phyloP scores from a whole-genome alignment of 2,113 vertebrate genomes.

The Grallaria varia region DNA sequence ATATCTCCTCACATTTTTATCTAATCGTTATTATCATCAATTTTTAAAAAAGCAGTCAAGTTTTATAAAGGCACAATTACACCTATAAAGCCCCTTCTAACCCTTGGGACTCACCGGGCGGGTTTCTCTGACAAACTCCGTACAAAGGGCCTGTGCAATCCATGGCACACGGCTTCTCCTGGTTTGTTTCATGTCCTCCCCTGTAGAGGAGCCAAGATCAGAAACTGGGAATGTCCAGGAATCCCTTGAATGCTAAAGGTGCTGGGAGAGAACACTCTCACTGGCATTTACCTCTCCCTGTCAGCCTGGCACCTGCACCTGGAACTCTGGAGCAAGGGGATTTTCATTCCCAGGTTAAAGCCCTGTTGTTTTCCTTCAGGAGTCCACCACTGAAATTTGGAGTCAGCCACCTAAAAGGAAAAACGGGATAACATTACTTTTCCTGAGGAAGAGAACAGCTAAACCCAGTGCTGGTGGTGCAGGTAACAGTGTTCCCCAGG shows the following conservation, averaged over 20 bases:
- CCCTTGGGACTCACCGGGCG: not conserved
- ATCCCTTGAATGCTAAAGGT: not conserved
- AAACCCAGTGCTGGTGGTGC: not conserved
- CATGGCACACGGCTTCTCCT: not conserved
- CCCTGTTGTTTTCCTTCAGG: not conserved
- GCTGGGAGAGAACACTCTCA: not conserved
- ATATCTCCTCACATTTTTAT: not conserved
- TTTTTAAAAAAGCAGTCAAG: not conserved
- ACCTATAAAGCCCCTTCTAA: not conserved
- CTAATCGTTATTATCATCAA: not conserved
- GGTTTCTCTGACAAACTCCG: not conserved
- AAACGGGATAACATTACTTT: not conserved
- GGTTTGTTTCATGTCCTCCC: not conserved
- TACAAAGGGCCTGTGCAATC: not conserved
- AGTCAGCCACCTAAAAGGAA: not conserved
- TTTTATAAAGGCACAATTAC: not conserved
- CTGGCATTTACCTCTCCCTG: not conserved
- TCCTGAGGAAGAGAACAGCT: not conserved
- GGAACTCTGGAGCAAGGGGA: not conserved
- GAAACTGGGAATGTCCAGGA: not conserved
- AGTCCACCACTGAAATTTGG: not conserved
- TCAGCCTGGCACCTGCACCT: not conserved
- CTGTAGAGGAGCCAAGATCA: not conserved
- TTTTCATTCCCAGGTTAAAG: not conserved
- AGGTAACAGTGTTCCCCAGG: not conserved